Percentiles rank a stretch among this genome's conserved stretches.
Conservation (phyloP, 2,888 invertebrate species). For the Scrobipalpa atriplicella region DNA sequence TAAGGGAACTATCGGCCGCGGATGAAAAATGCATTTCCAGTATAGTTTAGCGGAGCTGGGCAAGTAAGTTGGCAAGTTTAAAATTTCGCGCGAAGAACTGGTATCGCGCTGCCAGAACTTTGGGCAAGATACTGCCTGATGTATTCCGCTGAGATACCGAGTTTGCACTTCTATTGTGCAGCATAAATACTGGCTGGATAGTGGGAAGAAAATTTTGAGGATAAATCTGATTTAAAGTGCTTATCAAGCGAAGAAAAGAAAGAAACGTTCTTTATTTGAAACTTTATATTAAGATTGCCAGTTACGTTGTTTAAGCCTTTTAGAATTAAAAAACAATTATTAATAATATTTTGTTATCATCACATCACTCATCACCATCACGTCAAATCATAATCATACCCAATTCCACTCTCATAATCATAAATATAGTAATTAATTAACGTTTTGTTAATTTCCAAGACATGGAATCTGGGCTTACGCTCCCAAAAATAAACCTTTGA, state of each 20-base stretch:
- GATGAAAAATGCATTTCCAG: conserved; percentile 33
- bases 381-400: too few relatives aligned
- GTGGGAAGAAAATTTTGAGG: neutral
- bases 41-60: conserved; percentile 5
- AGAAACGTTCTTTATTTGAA: too few relatives aligned
- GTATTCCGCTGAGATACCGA: conserved; percentile 20
- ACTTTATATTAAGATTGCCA: too few relatives aligned
- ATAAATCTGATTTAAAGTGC: neutral
- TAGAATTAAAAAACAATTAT: too few relatives aligned
- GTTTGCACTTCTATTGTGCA: conserved; percentile 9
- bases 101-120: conserved; percentile 24
- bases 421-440: too few relatives aligned
- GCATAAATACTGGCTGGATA: conserved; percentile 13
- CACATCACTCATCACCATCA: too few relatives aligned
- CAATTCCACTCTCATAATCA: too few relatives aligned
- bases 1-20: conserved; percentile 15
- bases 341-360: too few relatives aligned
- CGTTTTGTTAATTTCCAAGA: too few relatives aligned
- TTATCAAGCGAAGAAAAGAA: neutral
- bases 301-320: too few relatives aligned
- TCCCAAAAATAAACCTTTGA: too few relatives aligned
- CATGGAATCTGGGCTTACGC: too few relatives aligned
- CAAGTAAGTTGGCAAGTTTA: conserved; percentile 28
- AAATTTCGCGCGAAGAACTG: conserved; percentile 32
- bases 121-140: conserved; percentile 17